These are phyloP conservation scores for Megaleporinus macrocephalus DNA, from an alignment of 2,113 vertebrate species.

Conservation along the genomic window DNA sequence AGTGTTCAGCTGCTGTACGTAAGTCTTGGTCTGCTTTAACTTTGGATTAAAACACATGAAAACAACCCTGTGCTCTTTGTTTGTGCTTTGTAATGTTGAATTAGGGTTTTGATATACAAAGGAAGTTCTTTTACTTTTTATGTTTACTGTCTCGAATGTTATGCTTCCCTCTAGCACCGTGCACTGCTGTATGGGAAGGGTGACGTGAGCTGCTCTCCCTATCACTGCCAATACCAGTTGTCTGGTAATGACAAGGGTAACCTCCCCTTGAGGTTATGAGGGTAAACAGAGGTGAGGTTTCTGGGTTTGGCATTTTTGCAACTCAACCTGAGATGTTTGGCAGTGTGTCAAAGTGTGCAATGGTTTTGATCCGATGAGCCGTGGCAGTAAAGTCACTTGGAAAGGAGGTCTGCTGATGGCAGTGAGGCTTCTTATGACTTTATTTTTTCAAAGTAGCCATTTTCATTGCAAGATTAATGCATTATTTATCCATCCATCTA, in stretches of 20 bases:
- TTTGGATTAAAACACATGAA: conserved; percentile 85
- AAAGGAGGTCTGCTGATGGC: too few species aligned
- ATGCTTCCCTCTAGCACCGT: too few species aligned
- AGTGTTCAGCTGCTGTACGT: conserved; percentile 77
- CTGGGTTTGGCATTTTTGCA: conserved; percentile 38
- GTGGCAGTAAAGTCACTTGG: neutral
- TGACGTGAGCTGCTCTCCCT: neutral
- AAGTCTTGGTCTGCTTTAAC: conserved; percentile 78
- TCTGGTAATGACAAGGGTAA: conserved; percentile 4
- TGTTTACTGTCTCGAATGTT: too few species aligned
- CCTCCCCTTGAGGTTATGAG: neutral
- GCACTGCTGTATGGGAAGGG: neutral
- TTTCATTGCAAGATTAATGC: neutral
- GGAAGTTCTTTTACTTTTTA: too few species aligned
- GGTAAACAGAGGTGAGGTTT: conserved; percentile 32
- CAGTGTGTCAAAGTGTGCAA: conserved; percentile 22
- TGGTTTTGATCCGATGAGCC: conserved; percentile 7
- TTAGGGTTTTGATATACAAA: too few species aligned
- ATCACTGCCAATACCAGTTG: neutral
- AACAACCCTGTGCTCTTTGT: conserved; percentile 23
- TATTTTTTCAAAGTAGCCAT: too few species aligned
- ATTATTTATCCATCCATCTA: too few species aligned
- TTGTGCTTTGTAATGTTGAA: too few species aligned
- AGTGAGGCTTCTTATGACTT: too few species aligned
- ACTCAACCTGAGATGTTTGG: conserved; percentile 29